A percentile compares a stretch with the other conserved stretches of the same genome.
Evolutionary conservation across 2,113 vertebrate genomes (phyloP).

Genomic region (Vulpes ferrilata): DNA sequence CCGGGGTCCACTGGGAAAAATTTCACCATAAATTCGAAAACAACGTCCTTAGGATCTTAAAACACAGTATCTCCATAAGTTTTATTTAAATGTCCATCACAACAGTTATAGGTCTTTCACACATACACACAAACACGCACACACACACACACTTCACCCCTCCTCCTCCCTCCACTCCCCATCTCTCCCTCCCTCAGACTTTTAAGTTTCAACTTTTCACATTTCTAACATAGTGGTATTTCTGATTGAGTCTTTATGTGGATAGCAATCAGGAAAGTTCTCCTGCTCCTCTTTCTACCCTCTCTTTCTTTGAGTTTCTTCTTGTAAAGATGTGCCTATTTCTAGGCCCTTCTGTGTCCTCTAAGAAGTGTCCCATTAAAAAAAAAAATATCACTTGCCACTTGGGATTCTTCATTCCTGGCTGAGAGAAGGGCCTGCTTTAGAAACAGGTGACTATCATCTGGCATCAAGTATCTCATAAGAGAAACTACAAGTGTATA

Average conservation of each 20-base stretch:
- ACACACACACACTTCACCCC: neutral
- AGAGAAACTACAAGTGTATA: neutral
- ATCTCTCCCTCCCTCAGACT: neutral
- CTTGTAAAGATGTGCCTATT: neutral
- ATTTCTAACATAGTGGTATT: neutral
- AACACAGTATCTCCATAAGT: conserved; percentile 91
- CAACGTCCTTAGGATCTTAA: conserved; percentile 94
- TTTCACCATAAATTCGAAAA: conserved; percentile 99
- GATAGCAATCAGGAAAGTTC: neutral
- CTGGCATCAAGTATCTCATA: neutral
- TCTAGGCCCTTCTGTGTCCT: neutral
- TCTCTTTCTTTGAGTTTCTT: neutral
- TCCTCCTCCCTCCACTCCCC: neutral
- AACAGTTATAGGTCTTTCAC: conserved; percentile 82
- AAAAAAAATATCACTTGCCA: conserved; percentile 24
- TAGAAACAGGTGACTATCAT: neutral
- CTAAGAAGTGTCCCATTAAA: neutral
- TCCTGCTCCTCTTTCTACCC: neutral
- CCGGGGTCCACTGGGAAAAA: conserved; percentile 98
- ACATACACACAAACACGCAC: neutral
- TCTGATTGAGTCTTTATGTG: conserved; percentile 1
- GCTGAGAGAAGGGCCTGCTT: neutral
- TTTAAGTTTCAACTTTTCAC: conserved; percentile 33
- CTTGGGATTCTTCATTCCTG: neutral
- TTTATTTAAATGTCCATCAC: conserved; percentile 82